phyloP scores from a whole-genome alignment of 2,113 vertebrate genomes.

The Felis catus region F.catus_Fca126_mat1.0 CM031418.1:134215501-134216000 shows the following conservation, averaged over 20 bases:
- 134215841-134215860: too few species aligned
- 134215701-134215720: not conserved
- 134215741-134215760: too few species aligned
- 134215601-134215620: not conserved
- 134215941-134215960: not conserved
- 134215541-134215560: not conserved
- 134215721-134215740: accelerated
- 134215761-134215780: not conserved
- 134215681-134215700: not conserved
- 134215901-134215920: not conserved
- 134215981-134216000: not conserved
- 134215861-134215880: not conserved
- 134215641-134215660: too few species aligned
- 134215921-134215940: not conserved
- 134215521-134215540: not conserved
- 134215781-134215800: not conserved
- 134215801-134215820: not conserved
- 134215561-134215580: not conserved
- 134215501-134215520: not conserved
- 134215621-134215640: not conserved
- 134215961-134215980: not conserved
- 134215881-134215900: not conserved
- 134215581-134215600: not conserved
- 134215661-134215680: not conserved
- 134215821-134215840: accelerated